Evolutionary conservation across 2,888 invertebrate genomes (phyloP), one percentile per base, ranked within the genome.

Genomic region (Pseudanteris insignis): DNA sequence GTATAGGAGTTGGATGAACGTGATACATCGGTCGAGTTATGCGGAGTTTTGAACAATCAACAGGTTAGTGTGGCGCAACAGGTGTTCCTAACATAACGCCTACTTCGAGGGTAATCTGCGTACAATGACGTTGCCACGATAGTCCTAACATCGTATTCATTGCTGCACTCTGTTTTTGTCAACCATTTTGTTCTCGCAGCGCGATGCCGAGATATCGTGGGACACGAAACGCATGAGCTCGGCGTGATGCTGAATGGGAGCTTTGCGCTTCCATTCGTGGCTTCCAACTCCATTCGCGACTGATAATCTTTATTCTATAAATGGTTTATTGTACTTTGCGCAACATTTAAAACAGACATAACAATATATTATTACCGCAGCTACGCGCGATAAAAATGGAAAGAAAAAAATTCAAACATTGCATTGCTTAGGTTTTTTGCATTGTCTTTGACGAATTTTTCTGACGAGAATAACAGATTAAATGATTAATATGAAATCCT

Each of bases 11-110:
- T n/a, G n/a, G n/a, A n/a, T n/a, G n/a, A n/a, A n/a, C n/a, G n/a
- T n/a, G n/a, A n/a, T n/a, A n/a, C n/a, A n/a, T n/a, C n/a, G n/a
- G n/a, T n/a, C n/a, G n/a, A n/a, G n/a, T n/a, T n/a, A n/a, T n/a
- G n/a, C n/a, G n/a, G n/a, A n/a, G n/a, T n/a, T n/a, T n/a, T n/a
- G n/a, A n/a, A 41, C 33, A 53, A 47, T 51, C 53, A 53, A 47
- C 53, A 50, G 32, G 44, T 48, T 32, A 18, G 29, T 11, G 12
- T 26, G 37, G 36, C 34, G 54, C 60, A 53, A 60, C 54, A 60
- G 54, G 60, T 60, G 60, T 60, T 15, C 37, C 47, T 10, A 46
- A 18, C 29, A 43, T 37, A 48, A 47, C 53, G 54, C 60, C 48
- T 51, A 41, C 51, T 21, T 41, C 34, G 41, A 37, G n/a, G 36